Evolutionary conservation across 2,797 vertebrate species (phyloP).

Genomic region (Telmatherina bonti): DNA sequence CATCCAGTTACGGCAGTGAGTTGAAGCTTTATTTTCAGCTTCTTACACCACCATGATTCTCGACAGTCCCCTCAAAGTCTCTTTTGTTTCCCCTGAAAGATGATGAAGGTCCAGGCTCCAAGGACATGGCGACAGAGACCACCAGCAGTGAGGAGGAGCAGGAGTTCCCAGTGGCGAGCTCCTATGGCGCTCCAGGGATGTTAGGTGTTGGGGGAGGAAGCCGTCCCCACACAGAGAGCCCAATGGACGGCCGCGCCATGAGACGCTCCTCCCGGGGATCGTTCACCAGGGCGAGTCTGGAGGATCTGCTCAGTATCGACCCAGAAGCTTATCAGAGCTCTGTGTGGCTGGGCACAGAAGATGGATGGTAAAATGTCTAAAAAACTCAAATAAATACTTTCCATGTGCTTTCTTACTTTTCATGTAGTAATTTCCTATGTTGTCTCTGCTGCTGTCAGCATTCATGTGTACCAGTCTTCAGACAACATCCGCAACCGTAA

Average conservation of each 20-base stretch:
- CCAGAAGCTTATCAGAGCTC: constrained; percentile 97
- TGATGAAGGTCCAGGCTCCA: constrained; percentile 91
- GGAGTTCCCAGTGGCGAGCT: constrained; percentile 87
- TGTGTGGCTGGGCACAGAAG: constrained; percentile 98
- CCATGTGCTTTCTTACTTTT: not conserved
- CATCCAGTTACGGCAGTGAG: constrained; percentile 97
- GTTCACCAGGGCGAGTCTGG: constrained; percentile 93
- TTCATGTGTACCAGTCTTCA: constrained; percentile 98
- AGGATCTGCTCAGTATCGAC: constrained; percentile 94
- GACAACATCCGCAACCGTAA: constrained; percentile 99
- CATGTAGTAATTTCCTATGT: not conserved
- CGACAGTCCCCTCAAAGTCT: not conserved
- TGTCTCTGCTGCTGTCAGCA: constrained; percentile 79
- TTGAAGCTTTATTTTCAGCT: constrained; percentile 33
- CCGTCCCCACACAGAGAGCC: constrained; percentile 82
- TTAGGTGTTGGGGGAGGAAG: constrained; percentile 57
- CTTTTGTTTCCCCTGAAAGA: constrained; percentile 73
- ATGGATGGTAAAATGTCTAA: constrained; percentile 87
- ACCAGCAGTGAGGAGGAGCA: constrained; percentile 98
- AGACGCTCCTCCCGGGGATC: constrained; percentile 94
- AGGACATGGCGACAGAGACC: constrained; percentile 91
- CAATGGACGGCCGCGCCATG: constrained; percentile 91
- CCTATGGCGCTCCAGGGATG: constrained; percentile 81
- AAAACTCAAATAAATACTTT: not conserved
- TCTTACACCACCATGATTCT: not conserved